Conservation (phyloP, 2,888 invertebrate genomes). For the Marronus borbonicus region DNA sequence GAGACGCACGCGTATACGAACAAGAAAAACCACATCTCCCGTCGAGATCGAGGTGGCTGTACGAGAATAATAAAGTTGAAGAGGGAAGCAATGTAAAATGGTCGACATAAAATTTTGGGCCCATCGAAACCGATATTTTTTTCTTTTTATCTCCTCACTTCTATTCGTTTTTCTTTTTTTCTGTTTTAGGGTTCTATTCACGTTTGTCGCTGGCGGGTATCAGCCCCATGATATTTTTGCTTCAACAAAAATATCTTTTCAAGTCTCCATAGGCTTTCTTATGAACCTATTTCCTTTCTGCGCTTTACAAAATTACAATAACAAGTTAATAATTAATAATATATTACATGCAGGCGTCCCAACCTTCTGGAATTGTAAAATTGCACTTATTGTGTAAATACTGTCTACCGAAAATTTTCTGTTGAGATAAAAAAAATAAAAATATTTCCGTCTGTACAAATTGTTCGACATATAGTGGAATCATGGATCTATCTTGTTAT, state of each 20-base stretch:
- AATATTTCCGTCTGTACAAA: too few relatives aligned
- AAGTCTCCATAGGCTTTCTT: too few relatives aligned
- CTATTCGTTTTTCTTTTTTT: constrained; percentile 26
- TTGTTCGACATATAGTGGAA: too few relatives aligned
- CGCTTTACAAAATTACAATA: too few relatives aligned
- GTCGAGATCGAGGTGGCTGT: constrained; percentile 19
- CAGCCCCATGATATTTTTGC: not conserved
- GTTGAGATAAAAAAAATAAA: too few relatives aligned
- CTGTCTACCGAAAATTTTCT: too few relatives aligned
- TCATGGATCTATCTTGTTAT: too few relatives aligned
- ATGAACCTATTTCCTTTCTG: too few relatives aligned
- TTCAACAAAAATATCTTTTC: constrained; percentile 13
- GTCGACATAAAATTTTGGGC: constrained; percentile 33
- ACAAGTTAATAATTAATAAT: too few relatives aligned
- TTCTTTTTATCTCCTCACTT: constrained; percentile 12
- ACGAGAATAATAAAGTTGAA: constrained; percentile 43
- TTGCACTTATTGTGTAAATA: too few relatives aligned
- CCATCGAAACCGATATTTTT: constrained; percentile 30
- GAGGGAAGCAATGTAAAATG: constrained; percentile 30
- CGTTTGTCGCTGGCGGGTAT: constrained; percentile 11
- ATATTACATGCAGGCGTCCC: too few relatives aligned
- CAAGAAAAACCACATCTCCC: constrained; percentile 27
- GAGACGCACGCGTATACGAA: constrained; percentile 24
- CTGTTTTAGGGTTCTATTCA: constrained; percentile 8
- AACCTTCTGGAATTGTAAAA: too few relatives aligned